phyloP scores from a whole-genome alignment of 2,888 invertebrate species.

The Eustalomyia histrio region DNA sequence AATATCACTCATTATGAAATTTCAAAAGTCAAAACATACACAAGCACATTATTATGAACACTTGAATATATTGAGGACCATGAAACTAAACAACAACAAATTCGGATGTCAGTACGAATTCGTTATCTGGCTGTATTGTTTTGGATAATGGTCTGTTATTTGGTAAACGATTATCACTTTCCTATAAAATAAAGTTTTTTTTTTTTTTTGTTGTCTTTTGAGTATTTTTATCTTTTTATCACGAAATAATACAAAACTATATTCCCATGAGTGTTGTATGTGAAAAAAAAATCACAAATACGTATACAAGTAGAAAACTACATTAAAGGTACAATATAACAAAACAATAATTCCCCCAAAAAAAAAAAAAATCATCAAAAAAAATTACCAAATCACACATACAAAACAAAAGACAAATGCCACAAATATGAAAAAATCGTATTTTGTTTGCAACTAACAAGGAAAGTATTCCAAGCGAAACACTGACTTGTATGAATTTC shows the following conservation, averaged over 20 bases:
- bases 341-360: not conserved
- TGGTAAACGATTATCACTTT: slow-evolving; percentile 43
- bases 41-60: no score
- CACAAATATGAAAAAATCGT: slow-evolving; percentile 9
- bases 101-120: no score
- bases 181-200: slow-evolving; percentile 13
- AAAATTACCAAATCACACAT: not conserved
- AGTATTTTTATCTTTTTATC: slow-evolving; percentile 13
- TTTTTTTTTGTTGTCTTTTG: slow-evolving; percentile 23
- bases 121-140: not conserved
- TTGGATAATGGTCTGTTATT: slow-evolving; percentile 21
- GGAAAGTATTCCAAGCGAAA: no score
- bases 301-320: slow-evolving; percentile 8
- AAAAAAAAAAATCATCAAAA: not conserved
- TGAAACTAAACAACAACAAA: no score
- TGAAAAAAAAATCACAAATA: not conserved
- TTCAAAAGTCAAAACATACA: no score
- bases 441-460: not conserved
- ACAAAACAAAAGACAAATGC: slow-evolving; percentile 29
- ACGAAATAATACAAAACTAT: slow-evolving; percentile 18
- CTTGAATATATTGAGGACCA: no score
- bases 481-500: no score
- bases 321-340: slow-evolving; percentile 23
- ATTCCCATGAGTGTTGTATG: slow-evolving; percentile 9
- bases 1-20: no score